These are phyloP conservation scores for Myiagra hebetior DNA, from an alignment of 2,113 vertebrate genomes.

Conservation along the genomic window DNA sequence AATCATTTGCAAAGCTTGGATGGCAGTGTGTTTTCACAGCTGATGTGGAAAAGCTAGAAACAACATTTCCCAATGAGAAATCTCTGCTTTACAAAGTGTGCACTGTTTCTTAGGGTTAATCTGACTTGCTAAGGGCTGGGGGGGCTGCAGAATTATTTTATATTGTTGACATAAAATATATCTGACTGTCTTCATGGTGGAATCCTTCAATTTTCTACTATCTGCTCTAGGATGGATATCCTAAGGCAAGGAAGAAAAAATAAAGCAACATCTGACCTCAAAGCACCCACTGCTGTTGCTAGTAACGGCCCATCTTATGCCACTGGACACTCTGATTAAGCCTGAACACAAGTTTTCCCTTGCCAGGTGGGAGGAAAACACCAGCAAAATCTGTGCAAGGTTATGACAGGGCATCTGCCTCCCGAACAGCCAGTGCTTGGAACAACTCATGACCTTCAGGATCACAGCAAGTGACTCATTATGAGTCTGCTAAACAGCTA, in stretches of 20 bases:
- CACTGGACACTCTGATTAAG: not conserved
- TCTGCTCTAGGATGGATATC: not conserved
- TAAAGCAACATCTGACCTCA: not conserved
- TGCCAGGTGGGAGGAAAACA: not conserved
- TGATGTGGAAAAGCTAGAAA: slow-evolving; percentile 43
- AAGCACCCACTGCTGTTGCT: not conserved
- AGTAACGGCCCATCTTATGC: not conserved
- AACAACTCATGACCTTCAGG: not conserved
- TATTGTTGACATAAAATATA: not conserved
- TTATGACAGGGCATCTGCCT: not conserved
- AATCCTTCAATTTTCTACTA: not conserved
- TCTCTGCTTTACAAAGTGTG: slow-evolving; percentile 13
- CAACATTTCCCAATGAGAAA: slow-evolving; percentile 11
- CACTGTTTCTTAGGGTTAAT: slow-evolving; percentile 26
- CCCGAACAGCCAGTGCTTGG: not conserved
- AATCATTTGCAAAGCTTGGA: slow-evolving; percentile 41
- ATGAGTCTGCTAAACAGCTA: slow-evolving; percentile 19
- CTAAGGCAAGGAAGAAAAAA: not conserved
- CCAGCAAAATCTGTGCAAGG: not conserved
- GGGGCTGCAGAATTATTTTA: not conserved
- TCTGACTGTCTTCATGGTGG: not conserved
- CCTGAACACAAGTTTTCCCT: not conserved
- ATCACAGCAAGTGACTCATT: not conserved
- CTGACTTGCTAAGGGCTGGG: not conserved
- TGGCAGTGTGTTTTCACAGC: slow-evolving; percentile 47